A percentile compares a stretch with the other conserved stretches of the same genome.
These are phyloP conservation scores for Brachionus calyciflorus DNA, from an alignment of 1,140 invertebrate genomes.

Conservation along the genomic window DNA sequence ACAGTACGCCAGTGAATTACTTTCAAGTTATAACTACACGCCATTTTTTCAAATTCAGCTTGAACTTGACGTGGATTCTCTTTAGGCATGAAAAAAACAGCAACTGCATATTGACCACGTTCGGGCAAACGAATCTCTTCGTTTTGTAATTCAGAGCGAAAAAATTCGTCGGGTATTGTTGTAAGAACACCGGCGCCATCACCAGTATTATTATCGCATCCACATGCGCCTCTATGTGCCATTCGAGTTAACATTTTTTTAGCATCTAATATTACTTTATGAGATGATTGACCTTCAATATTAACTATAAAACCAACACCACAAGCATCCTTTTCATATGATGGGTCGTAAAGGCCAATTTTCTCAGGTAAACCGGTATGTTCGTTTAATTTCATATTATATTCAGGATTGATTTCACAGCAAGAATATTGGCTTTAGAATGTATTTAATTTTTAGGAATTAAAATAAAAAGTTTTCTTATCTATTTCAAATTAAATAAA, in stretches of 20 bases:
- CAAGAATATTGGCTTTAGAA: neutral
- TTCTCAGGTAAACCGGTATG: constrained; percentile 60
- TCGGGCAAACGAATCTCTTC: constrained; percentile 9
- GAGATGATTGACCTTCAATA: constrained; percentile 85
- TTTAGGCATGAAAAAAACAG: constrained; percentile 77
- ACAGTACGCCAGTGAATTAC: constrained; percentile 87
- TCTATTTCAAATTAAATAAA: too few relatives aligned
- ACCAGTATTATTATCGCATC: constrained; percentile 96
- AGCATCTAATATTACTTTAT: constrained; percentile 93
- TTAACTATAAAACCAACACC: constrained; percentile 97
- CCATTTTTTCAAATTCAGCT: constrained; percentile 74
- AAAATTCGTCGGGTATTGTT: constrained; percentile 91
- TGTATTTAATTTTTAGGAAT: neutral
- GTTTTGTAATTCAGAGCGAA: constrained; percentile 71
- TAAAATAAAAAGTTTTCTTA: neutral
- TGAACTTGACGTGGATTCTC: constrained; percentile 76
- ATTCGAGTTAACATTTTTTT: constrained; percentile 87
- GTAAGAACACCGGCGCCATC: constrained; percentile 94
- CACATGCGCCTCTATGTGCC: constrained; percentile 96
- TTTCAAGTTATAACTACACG: constrained; percentile 73
- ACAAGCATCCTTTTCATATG: constrained; percentile 88
- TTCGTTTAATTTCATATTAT: constrained; percentile 47
- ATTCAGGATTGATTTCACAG: neutral
- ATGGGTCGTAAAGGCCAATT: constrained; percentile 88
- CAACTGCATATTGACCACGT: neutral